phyloP scores from a whole-genome alignment of 1,140 invertebrate genomes.

The Wasmannia auropunctata region DNA sequence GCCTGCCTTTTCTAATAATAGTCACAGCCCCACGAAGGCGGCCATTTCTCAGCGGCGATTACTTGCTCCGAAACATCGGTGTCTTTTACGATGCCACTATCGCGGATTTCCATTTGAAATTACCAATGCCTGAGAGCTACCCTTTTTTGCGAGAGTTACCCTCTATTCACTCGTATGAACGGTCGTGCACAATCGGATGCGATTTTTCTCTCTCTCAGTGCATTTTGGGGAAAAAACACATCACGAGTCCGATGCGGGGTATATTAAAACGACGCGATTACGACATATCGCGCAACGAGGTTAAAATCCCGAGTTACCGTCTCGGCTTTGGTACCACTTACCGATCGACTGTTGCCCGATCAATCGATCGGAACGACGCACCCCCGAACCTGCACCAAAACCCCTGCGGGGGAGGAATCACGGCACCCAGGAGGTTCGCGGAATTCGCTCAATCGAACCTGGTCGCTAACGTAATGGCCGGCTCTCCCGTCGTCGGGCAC shows the following conservation, averaged over 20 bases:
- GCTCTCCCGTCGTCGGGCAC: background rate
- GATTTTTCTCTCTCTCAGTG: no score
- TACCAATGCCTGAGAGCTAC: background rate
- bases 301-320: background rate
- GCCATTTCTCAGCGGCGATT: slow-evolving; percentile 65
- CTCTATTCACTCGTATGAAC: background rate
- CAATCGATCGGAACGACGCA: background rate
- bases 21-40: slow-evolving; percentile 57
- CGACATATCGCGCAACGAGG: slow-evolving; percentile 38
- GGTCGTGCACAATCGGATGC: background rate
- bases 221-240: background rate
- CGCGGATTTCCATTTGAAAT: background rate
- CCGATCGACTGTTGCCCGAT: slow-evolving; percentile 36
- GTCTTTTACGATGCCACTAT: background rate
- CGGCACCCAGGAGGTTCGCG: background rate
- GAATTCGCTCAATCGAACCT: background rate
- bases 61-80: slow-evolving; percentile 36
- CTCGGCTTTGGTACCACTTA: slow-evolving; percentile 27
- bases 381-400: background rate
- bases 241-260: background rate
- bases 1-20: slow-evolving; percentile 68
- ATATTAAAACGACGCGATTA: background rate
- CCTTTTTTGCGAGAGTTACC: no score
- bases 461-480: background rate
- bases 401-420: background rate